Evolutionary conservation across 2,797 vertebrate genomes (phyloP), one percentile per base, ranked within the genome.

Genomic region (Gadopsis bispinosus): DNA sequence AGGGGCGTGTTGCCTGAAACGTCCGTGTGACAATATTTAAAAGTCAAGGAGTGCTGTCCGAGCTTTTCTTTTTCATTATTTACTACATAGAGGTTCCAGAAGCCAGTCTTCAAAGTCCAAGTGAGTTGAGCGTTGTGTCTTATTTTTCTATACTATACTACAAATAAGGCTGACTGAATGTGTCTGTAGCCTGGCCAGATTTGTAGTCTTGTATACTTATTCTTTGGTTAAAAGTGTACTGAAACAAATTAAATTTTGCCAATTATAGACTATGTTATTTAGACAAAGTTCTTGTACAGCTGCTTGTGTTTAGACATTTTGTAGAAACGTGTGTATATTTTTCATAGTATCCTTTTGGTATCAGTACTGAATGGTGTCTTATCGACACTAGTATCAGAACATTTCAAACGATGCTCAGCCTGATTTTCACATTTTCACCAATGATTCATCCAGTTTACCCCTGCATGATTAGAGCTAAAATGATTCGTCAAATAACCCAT

Each of bases 151-250:
- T 54, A 33, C 14, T 56, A 14, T 22, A 54, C 16, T 47, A 31
- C 10, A 64, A 47, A 62, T n/a, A 1, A 22, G 54, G 29, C 20
- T 55, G 58, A 48, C 10, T 39, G n/a, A 63, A 37, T 62, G 13
- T 59, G 43, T 50, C 14, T 4, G 5, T 20, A 20, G 41, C 2
- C 33, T 65, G 47, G 22, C 60, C 22, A 54, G 39, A 41, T 77
- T 41, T 77, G 37, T 17, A 31, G 53, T 47, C 12, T 19, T 69
- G 17, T 43, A 65, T 31, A 22, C 4, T 61, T 19, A 26, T 53
- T 72, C 6, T 75, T 41, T 22, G 16, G 5, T 76, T 55, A n/a
- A 22, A 74, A 37, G 20, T 64, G 33, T 54, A 47, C 3, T 50
- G 5, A 71, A 65, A 54, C 19, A 43, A 45, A 61, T 43, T 19